phyloP scores from a whole-genome alignment of 2,113 vertebrate genomes.

The Nansenia antarctica region DNA sequence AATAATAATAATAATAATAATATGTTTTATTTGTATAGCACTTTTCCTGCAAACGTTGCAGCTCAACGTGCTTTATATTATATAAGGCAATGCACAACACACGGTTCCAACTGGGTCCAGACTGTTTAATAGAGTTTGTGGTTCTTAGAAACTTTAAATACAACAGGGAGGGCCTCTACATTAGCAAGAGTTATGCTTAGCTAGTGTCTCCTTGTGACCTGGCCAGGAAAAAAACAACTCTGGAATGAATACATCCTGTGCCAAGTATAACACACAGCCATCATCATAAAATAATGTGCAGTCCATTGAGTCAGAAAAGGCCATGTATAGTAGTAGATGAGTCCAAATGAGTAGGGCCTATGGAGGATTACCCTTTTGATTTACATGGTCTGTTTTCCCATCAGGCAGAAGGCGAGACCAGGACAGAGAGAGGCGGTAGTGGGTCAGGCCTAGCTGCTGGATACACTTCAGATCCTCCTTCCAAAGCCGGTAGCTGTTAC shows the following conservation, averaged over 20 bases:
- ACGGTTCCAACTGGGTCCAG: not conserved
- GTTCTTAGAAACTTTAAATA: not conserved
- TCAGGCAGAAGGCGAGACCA: conserved; percentile 96
- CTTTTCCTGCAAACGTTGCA: too few relatives aligned
- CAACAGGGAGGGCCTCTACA: too few relatives aligned
- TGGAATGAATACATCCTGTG: not conserved
- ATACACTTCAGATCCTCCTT: conserved; percentile 93
- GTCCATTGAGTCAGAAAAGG: too few relatives aligned
- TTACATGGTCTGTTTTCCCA: conserved; percentile 87
- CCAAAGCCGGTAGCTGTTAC: conserved; percentile 94
- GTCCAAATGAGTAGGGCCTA: not conserved
- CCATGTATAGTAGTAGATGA: not conserved
- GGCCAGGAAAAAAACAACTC: not conserved
- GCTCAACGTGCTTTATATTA: too few relatives aligned
- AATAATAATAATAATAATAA: too few relatives aligned
- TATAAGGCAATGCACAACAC: not conserved
- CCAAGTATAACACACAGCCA: too few relatives aligned
- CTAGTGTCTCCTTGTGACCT: too few relatives aligned
- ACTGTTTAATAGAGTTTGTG: not conserved
- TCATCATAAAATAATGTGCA: not conserved
- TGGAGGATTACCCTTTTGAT: conserved; percentile 89
- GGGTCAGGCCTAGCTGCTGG: conserved; percentile 91
- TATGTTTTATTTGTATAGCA: too few relatives aligned
- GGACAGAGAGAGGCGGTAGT: conserved; percentile 94
- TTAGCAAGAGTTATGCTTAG: too few relatives aligned